Conservation (phyloP, 1,140 invertebrate species). For the Tachypleus tridentatus region DNA sequence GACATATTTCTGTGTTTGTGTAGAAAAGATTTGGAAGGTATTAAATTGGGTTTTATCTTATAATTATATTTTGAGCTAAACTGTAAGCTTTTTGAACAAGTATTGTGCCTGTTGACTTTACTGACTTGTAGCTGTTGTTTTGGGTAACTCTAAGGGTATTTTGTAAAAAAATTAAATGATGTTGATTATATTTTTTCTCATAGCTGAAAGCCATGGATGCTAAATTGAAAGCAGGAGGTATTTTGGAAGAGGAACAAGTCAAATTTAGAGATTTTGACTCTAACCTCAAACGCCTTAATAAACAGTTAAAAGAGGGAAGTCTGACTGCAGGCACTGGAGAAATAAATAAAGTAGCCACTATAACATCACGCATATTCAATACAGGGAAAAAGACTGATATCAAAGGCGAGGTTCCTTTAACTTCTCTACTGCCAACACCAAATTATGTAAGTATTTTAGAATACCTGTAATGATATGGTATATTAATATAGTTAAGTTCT, state of each 20-base stretch:
- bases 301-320: conserved; percentile 65
- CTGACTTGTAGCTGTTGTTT: too few relatives aligned
- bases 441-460: not conserved
- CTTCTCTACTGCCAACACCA: conserved; percentile 8
- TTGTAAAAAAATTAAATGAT: too few relatives aligned
- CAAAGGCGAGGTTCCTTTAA: conserved; percentile 9
- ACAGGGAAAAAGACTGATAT: conserved; percentile 14
- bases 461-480: not conserved
- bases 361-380: conserved; percentile 61
- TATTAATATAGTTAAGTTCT: too few relatives aligned
- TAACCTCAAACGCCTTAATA: conserved; percentile 61
- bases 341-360: conserved; percentile 62
- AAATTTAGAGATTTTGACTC: conserved; percentile 64
- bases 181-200: too few relatives aligned
- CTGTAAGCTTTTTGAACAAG: too few relatives aligned
- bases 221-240: conserved; percentile 9
- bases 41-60: too few relatives aligned
- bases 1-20: too few relatives aligned
- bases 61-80: too few relatives aligned
- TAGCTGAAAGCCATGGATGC: conserved; percentile 6
- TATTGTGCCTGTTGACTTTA: too few relatives aligned
- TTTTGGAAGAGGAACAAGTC: conserved; percentile 29
- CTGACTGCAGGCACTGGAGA: conserved; percentile 51
- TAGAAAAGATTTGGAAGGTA: too few relatives aligned
- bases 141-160: too few relatives aligned